Conservation (phyloP, 2,888 invertebrate genomes). For the Tipula unca region DNA sequence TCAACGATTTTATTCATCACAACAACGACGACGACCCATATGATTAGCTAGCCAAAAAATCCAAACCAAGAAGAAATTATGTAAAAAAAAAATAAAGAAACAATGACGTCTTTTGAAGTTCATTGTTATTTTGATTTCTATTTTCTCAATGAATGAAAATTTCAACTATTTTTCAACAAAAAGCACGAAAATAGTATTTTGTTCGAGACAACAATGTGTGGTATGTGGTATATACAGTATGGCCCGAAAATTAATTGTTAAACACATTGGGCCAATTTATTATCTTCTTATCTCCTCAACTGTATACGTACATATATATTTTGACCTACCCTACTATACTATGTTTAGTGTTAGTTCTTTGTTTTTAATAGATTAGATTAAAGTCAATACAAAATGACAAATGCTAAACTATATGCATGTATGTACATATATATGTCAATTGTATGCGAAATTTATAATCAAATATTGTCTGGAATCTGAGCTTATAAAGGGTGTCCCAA, state of each 20-base stretch:
- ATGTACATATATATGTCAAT: too few species aligned
- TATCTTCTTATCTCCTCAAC: not conserved
- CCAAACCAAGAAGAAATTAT: not conserved
- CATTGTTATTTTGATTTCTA: slow-evolving; percentile 14
- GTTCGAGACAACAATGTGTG: not conserved
- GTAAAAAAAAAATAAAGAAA: not conserved
- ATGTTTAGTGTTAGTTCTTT: not conserved
- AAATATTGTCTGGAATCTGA: not conserved
- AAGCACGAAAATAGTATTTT: not conserved
- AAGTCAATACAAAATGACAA: not conserved
- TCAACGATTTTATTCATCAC: not conserved
- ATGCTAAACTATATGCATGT: too few species aligned
- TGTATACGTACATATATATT: not conserved
- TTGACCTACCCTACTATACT: not conserved
- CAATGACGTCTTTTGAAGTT: not conserved
- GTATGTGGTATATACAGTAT: not conserved
- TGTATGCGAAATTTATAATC: not conserved
- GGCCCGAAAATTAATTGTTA: not conserved
- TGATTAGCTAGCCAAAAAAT: not conserved
- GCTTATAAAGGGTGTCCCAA: too few species aligned
- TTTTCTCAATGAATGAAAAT: not conserved
- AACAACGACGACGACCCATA: not conserved
- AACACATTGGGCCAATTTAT: not conserved
- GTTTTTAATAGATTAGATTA: not conserved
- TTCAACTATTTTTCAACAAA: not conserved